phyloP scores from a whole-genome alignment of 2,888 invertebrate species.

The Sinelater perroti region DNA sequence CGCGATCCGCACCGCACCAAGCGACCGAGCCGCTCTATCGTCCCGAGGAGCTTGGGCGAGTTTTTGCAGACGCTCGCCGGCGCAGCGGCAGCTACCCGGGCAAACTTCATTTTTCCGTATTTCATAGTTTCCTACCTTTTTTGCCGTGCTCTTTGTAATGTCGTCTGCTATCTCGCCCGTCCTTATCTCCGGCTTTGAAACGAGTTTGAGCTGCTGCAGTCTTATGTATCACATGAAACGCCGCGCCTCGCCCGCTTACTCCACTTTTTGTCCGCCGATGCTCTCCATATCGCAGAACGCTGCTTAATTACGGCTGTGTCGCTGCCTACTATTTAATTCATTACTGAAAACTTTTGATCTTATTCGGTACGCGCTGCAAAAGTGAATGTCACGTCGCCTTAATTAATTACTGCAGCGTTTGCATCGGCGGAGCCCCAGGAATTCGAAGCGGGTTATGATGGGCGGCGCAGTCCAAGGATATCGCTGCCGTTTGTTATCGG shows the following conservation, averaged over 20 bases:
- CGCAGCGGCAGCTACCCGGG: conserved; percentile 41
- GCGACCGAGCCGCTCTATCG: conserved; percentile 34
- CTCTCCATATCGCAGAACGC: conserved; percentile 20
- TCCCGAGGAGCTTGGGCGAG: conserved; percentile 40
- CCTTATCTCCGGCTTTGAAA: conserved; percentile 40
- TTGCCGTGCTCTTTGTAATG: conserved; percentile 45
- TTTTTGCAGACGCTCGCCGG: conserved; percentile 42
- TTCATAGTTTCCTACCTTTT: conserved; percentile 54
- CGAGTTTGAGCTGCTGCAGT: conserved; percentile 33
- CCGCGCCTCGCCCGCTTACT: conserved; percentile 18
- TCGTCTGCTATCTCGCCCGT: conserved; percentile 39
- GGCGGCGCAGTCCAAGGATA: conserved; percentile 2
- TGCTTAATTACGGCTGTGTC: conserved; percentile 20
- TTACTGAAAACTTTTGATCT: conserved; percentile 23
- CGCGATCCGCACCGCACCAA: conserved; percentile 29
- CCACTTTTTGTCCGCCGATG: conserved; percentile 16
- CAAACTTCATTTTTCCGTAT: conserved; percentile 57
- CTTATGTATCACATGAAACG: conserved; percentile 20
- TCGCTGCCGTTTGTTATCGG: not conserved
- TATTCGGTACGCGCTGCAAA: conserved; percentile 16
- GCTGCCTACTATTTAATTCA: conserved; percentile 20
- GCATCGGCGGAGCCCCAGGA: conserved; percentile 12
- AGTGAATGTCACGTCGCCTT: conserved; percentile 23
- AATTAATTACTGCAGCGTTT: conserved; percentile 23
- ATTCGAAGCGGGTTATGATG: conserved; percentile 13